These are phyloP conservation scores for Pterocles gutturalis DNA, from an alignment of 2,113 vertebrate species.

Conservation along the genomic window DNA sequence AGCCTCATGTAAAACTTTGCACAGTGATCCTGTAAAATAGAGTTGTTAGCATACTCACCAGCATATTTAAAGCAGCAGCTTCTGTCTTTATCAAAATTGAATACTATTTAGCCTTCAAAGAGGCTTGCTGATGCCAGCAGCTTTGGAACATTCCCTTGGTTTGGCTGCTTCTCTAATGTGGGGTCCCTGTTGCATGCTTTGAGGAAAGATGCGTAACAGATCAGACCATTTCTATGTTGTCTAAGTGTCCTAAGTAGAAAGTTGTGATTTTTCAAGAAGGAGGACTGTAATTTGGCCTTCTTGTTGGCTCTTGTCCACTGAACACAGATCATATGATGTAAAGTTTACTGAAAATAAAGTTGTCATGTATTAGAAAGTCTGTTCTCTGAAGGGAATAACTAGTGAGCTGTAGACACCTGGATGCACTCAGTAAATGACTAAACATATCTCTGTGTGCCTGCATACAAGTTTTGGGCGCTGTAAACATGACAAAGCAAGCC, in stretches of 20 bases:
- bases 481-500: background rate
- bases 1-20: background rate
- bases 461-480: background rate
- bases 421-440: background rate
- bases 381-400: background rate
- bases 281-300: background rate
- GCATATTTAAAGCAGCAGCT: background rate
- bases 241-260: background rate
- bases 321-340: background rate
- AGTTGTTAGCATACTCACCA: background rate
- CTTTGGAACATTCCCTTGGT: background rate
- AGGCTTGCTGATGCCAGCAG: background rate
- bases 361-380: background rate
- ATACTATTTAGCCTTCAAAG: background rate
- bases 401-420: background rate
- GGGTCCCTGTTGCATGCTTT: background rate
- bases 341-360: background rate
- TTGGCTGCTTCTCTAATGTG: background rate
- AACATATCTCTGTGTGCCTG: background rate
- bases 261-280: background rate
- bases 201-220: background rate
- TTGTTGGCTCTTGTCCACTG: background rate
- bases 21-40: background rate
- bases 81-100: background rate
- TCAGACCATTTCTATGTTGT: accelerated